Evolutionary conservation across 2,797 vertebrate genomes (phyloP).

Genomic region (Denticeps clupeoides): DNA sequence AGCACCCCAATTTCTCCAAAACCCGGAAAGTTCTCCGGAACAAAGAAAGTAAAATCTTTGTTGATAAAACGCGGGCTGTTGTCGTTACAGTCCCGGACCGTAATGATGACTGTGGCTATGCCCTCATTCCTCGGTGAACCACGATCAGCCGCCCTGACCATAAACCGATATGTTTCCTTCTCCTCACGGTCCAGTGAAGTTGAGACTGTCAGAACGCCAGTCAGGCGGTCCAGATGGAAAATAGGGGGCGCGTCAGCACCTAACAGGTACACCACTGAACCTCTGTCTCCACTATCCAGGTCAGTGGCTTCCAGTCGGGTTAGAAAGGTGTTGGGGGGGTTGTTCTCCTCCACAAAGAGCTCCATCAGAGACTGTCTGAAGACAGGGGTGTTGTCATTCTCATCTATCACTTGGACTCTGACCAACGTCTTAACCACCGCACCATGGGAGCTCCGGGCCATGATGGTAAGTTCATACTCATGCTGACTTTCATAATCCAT

Average conservation of each 20-base stretch:
- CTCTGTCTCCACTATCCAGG: slow-evolving; percentile 75
- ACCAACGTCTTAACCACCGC: slow-evolving; percentile 71
- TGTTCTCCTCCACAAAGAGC: slow-evolving; percentile 89
- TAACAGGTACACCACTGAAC: slow-evolving; percentile 78
- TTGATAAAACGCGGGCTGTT: slow-evolving; percentile 96
- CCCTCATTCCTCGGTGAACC: slow-evolving; percentile 82
- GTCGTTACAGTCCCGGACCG: slow-evolving; percentile 89
- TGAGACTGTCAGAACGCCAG: slow-evolving; percentile 79
- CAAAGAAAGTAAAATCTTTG: slow-evolving; percentile 97
- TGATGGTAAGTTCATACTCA: slow-evolving; percentile 75
- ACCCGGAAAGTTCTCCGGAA: slow-evolving; percentile 93
- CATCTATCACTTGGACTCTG: slow-evolving; percentile 79
- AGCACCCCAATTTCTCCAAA: slow-evolving; percentile 95
- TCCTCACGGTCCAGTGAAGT: slow-evolving; percentile 87
- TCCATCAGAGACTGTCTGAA: slow-evolving; percentile 80
- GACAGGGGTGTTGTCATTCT: slow-evolving; percentile 88
- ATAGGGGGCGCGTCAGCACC: slow-evolving; percentile 78
- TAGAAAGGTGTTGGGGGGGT: slow-evolving; percentile 78
- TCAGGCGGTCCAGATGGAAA: slow-evolving; percentile 73
- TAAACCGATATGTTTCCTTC: slow-evolving; percentile 88
- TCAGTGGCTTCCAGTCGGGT: slow-evolving; percentile 81
- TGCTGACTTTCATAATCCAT: slow-evolving; percentile 82
- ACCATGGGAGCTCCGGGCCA: slow-evolving; percentile 66
- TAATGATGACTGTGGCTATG: slow-evolving; percentile 79
- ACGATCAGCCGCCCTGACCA: slow-evolving; percentile 80